Evolutionary conservation across 37 sponge, comb jelly and placozoan genomes (phyloP), one percentile per base, ranked within the genome.

Genomic region (Aplysina aerophoba): DNA sequence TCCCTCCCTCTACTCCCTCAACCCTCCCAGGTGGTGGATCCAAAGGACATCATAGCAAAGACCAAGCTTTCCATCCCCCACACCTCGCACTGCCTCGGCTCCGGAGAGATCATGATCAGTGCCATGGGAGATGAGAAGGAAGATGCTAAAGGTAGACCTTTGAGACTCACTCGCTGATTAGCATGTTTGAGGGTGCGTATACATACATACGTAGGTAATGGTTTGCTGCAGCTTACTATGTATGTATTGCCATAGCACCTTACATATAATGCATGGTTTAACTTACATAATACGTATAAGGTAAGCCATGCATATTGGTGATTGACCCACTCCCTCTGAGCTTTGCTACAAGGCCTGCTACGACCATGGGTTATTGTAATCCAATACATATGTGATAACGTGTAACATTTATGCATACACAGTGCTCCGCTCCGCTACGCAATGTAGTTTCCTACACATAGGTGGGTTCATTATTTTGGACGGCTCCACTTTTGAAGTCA

Each of bases 11-110:
- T 36, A 38, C 21, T 11, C 37, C 37, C 33, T n/a, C n/a, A n/a
- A n/a, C n/a, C 73, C 34, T 36, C 37, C 4, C 50, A 94, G 95
- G 85, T 93, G 33, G 82, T 93, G 16, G 96, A 96, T 61, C 62
- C 79, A 37, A 85, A 88, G 4, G 95, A 96, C 74, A 27, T 96
- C 3, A 81, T 69, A 34, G 66, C 19, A 36, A 89, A 87, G 85
- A 79, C 95, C 19, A 85, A 80, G n/a, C 81, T 89, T n/a, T 62
- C 84, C 27, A n/a, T 63, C 28, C 97, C 94, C 15, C 95, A 94
- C 88, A 96, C 97, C 20, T 78, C 88, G 31, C 97, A 96, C 54
- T 96, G 97, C 85, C 87, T 96, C 15, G 97, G 87, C 41, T 57
- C 37, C 41, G 97, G 95, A 16, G 83, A 94, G 33, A 79, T 96